phyloP scores from a whole-genome alignment of 1,140 invertebrate species.

The Archegozetes longisetosus region DNA sequence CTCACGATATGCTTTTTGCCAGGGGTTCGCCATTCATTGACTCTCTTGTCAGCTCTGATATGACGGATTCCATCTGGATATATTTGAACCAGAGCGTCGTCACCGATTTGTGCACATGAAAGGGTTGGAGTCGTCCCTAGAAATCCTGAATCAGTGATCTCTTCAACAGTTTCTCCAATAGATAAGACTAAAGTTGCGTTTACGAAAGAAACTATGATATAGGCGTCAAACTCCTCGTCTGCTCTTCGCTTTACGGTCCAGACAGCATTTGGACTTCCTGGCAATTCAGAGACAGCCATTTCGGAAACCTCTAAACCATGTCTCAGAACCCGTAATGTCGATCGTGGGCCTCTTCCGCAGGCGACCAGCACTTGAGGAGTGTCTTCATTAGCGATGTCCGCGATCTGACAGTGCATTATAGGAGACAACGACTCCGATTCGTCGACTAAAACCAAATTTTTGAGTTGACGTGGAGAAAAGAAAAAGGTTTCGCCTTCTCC shows the following conservation, averaged over 20 bases:
- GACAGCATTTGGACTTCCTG: conserved; percentile 97
- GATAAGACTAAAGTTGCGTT: conserved; percentile 97
- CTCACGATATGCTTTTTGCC: conserved; percentile 92
- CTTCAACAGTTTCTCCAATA: conserved; percentile 99
- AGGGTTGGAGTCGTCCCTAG: conserved; percentile 94
- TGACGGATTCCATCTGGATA: conserved; percentile 98
- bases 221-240: conserved; percentile 96
- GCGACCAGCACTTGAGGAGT: conserved; percentile 93
- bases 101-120: conserved; percentile 87
- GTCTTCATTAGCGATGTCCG: conserved; percentile 76
- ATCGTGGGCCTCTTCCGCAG: conserved; percentile 86
- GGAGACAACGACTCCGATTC: conserved; percentile 94
- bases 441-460: conserved; percentile 94
- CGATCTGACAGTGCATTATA: conserved; percentile 68
- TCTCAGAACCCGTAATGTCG: conserved; percentile 74
- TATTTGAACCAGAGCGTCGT: conserved; percentile 92
- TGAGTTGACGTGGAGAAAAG: conserved; percentile 74
- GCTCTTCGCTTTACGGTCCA: conserved; percentile 95
- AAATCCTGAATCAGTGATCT: conserved; percentile 98
- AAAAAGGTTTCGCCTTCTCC: conserved; percentile 99
- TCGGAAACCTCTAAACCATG: conserved; percentile 96
- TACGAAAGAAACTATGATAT: conserved; percentile 99
- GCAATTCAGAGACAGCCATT: conserved; percentile 98
- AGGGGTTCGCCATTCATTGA: conserved; percentile 98
- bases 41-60: conserved; percentile 88